Evolutionary conservation across 1,140 invertebrate species (phyloP).

Genomic region (Aphis craccivora): DNA sequence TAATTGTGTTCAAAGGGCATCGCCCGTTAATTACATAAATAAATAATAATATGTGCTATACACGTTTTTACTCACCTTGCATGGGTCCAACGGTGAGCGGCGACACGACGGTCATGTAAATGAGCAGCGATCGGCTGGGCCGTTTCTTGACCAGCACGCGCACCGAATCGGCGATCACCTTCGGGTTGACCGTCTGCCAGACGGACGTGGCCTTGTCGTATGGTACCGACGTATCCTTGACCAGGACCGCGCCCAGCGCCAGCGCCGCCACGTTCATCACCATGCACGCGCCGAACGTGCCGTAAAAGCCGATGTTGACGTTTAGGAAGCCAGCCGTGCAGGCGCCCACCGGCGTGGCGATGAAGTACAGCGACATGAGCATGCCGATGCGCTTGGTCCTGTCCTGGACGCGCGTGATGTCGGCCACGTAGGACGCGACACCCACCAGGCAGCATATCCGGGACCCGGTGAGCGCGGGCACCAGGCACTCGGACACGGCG

Average conservation of each 20-base stretch:
- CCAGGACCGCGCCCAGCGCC: background rate
- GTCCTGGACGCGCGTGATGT: constrained; percentile 52
- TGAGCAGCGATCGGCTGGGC: constrained; percentile 37
- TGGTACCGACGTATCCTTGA: constrained; percentile 25
- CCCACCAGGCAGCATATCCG: constrained; percentile 40
- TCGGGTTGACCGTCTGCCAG: constrained; percentile 45
- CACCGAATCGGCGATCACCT: constrained; percentile 26
- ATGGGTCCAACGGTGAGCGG: constrained; percentile 58
- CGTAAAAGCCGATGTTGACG: constrained; percentile 49
- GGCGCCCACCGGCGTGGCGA: constrained; percentile 55
- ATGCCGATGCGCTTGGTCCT: constrained; percentile 55
- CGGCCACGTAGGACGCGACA: constrained; percentile 54
- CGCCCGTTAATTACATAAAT: no score
- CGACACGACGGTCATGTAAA: constrained; percentile 58
- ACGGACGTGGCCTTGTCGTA: constrained; percentile 17
- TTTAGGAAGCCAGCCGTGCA: constrained; percentile 50
- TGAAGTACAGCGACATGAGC: constrained; percentile 52
- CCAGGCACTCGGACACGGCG: constrained; percentile 59
- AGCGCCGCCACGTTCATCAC: constrained; percentile 37
- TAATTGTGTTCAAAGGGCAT: no score
- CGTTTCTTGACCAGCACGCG: constrained; percentile 45
- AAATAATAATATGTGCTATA: no score
- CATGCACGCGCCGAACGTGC: constrained; percentile 53
- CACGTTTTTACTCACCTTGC: constrained; percentile 29
- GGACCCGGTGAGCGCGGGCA: constrained; percentile 51